Evolutionary conservation across 2,797 vertebrate species (phyloP), one percentile per base, ranked within the genome.

Genomic region (Urophycis tenuis): DNA sequence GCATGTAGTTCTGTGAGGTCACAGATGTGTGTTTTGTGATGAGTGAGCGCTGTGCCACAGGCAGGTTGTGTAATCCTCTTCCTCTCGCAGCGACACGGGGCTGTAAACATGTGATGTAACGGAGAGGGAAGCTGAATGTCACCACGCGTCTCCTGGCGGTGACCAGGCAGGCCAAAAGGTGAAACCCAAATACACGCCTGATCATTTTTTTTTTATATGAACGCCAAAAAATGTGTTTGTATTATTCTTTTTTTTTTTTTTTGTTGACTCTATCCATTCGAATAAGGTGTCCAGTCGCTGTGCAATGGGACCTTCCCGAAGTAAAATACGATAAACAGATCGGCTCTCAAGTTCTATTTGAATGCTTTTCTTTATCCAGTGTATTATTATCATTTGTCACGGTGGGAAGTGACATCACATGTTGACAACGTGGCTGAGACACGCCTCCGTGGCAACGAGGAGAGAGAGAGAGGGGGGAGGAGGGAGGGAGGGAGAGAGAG

Each of bases 391-490:
- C 49, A 77, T 85, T 79, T 84, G 67, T 87, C 78, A 39, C 78
- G 77, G 73, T 83, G 90, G 90, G 91, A 92, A 92, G 87, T 92
- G 90, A 94, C 91, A 92, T 94, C 93, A 93, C 74, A 74, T 92
- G 92, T 90, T 89, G 91, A 91, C 86, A 91, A 85, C 81, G 80
- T 87, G 90, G 78, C 77, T 87, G 75, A 80, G 89, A 76, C 89
- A 90, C 89, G 83, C 90, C 89, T 87, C 90, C 88, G 74, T 88
- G 79, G 83, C 88, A 90, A 88, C 71, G 79, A 80, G 83, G 80
- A 85, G 87, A 82, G 87, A 84, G 83, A 87, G 88, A 85, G 87
- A 83, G 83, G 67, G 53, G 67, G 72, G 49, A 77, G 31, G 45
- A 49, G 17, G 1, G 45, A 6, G 45, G 7, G 17, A 15, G 39